phyloP scores from a whole-genome alignment of 2,888 invertebrate genomes.

The Tribolium freemani region DNA sequence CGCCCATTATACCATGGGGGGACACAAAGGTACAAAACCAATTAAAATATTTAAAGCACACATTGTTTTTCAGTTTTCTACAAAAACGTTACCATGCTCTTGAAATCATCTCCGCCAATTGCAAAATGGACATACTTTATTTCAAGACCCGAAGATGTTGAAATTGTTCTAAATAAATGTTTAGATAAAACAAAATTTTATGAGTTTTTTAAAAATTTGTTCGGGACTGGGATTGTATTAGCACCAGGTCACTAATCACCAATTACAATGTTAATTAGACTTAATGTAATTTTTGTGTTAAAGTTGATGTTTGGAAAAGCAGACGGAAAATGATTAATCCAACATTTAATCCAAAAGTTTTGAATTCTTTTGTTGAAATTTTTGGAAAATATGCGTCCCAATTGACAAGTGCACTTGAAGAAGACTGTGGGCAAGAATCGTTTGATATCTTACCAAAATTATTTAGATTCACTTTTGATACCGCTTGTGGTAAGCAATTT shows the following conservation, averaged over 20 bases:
- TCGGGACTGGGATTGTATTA: neutral
- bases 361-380: neutral
- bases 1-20: neutral
- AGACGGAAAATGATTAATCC: conserved; percentile 8
- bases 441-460: neutral
- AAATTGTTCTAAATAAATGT: neutral
- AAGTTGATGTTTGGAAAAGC: too few species aligned
- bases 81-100: neutral
- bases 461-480: neutral
- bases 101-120: neutral
- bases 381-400: neutral
- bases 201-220: neutral
- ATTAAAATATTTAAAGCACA: too few species aligned
- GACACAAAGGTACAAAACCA: neutral
- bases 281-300: neutral
- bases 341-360: neutral
- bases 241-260: neutral
- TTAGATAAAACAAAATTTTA: neutral
- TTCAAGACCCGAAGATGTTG: conserved; percentile 3
- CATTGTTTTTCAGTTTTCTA: neutral
- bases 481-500: neutral
- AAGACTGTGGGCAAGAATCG: neutral
- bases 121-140: neutral
- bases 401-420: neutral
- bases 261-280: neutral